These are phyloP conservation scores for Ips nitidus DNA, from an alignment of 1,140 invertebrate species.

Conservation along the genomic window DNA sequence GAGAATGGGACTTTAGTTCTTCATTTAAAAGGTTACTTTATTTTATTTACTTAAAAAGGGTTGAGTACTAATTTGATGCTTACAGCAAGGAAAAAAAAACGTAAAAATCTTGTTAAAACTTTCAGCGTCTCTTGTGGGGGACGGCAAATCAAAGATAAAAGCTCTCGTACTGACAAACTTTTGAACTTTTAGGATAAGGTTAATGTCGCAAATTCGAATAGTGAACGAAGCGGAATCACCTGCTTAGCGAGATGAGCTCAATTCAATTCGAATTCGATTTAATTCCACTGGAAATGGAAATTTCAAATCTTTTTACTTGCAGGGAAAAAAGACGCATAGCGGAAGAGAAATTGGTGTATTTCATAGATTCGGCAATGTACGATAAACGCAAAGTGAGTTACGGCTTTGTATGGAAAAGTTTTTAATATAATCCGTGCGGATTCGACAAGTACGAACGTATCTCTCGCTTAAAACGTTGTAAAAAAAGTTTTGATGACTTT, in stretches of 20 bases:
- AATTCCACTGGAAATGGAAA: background rate
- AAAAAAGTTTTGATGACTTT: too few relatives aligned
- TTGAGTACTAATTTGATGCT: background rate
- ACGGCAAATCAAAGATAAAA: conserved; percentile 18
- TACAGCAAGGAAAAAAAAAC: background rate
- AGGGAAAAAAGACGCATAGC: too few relatives aligned
- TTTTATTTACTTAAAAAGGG: background rate
- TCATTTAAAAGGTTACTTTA: background rate
- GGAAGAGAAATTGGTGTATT: too few relatives aligned
- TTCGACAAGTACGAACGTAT: too few relatives aligned
- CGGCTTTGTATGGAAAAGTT: too few relatives aligned
- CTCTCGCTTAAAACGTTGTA: too few relatives aligned
- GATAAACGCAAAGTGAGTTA: too few relatives aligned
- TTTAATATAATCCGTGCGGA: too few relatives aligned
- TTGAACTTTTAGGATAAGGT: conserved; percentile 14
- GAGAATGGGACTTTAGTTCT: background rate
- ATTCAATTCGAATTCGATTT: conserved; percentile 1
- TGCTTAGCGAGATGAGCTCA: conserved; percentile 10
- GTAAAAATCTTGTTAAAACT: conserved; percentile 21
- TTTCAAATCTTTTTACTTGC: too few relatives aligned
- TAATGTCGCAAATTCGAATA: conserved; percentile 19
- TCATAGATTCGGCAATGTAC: too few relatives aligned
- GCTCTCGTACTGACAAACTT: conserved; percentile 22
- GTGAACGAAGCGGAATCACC: conserved; percentile 12
- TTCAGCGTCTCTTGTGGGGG: conserved; percentile 5